phyloP scores from a whole-genome alignment of 2,888 invertebrate genomes.

The Podabrus alpinus region DNA sequence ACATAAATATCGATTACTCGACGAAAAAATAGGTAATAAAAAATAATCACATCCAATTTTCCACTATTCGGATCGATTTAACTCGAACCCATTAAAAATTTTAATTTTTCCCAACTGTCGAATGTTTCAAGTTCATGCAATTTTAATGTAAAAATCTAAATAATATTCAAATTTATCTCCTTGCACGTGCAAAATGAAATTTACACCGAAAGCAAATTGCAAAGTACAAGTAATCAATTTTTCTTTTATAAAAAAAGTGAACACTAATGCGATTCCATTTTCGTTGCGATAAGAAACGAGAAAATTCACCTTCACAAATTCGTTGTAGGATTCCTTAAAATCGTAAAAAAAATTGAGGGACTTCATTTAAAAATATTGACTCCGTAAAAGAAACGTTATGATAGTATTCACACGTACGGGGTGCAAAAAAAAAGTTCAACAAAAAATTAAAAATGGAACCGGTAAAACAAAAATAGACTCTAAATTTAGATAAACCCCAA shows the following conservation, averaged over 20 bases:
- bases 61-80: not conserved
- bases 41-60: not conserved
- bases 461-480: not conserved
- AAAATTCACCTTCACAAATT: not conserved
- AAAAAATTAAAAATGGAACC: not conserved
- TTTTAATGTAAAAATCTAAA: not conserved
- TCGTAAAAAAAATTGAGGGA: not conserved
- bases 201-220: not conserved
- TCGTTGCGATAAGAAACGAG: not conserved
- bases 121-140: not conserved
- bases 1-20: not conserved
- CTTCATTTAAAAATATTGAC: too few species aligned
- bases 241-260: not conserved
- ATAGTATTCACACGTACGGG: not conserved
- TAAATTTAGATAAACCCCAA: not conserved
- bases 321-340: not conserved
- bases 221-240: not conserved
- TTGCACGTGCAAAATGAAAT: not conserved
- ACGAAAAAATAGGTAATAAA: not conserved
- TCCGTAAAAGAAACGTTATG: too few species aligned
- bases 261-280: not conserved
- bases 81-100: not conserved
- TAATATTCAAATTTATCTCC: not conserved
- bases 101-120: not conserved
- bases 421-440: not conserved